Conservation (phyloP, 2,797 vertebrate genomes). For the Notamacropus eugenii region DNA sequence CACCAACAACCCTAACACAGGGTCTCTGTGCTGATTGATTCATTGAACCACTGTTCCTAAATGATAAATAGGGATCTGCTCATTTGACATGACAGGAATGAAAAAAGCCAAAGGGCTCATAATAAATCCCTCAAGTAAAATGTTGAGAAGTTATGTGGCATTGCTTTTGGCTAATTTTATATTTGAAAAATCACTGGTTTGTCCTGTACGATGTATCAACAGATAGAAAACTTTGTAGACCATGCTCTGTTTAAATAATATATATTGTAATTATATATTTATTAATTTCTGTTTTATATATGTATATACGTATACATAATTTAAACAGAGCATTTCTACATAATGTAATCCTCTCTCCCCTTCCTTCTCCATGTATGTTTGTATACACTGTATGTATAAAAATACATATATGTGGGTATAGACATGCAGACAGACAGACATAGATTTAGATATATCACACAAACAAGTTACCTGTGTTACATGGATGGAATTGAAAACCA, state of each 20-base stretch:
- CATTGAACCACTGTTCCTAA: background rate
- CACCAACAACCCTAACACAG: background rate
- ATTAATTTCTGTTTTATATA: background rate
- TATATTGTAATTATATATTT: background rate
- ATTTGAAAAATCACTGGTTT: background rate
- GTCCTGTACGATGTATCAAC: background rate
- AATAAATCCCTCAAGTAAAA: background rate
- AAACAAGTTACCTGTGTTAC: background rate
- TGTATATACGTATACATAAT: background rate
- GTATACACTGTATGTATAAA: no score
- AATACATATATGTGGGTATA: background rate
- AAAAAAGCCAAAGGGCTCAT: background rate
- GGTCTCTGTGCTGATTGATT: background rate
- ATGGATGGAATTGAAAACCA: background rate
- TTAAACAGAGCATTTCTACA: background rate
- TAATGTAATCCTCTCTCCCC: background rate
- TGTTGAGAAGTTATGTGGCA: background rate
- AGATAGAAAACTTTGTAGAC: background rate
- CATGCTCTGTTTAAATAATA: background rate
- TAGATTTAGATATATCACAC: background rate
- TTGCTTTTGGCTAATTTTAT: background rate
- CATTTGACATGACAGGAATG: background rate
- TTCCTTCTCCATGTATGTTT: background rate
- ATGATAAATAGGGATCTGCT: background rate
- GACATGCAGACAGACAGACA: background rate